Evolutionary conservation across 2,113 vertebrate genomes (phyloP).

Genomic region (Amia ocellicauda): DNA sequence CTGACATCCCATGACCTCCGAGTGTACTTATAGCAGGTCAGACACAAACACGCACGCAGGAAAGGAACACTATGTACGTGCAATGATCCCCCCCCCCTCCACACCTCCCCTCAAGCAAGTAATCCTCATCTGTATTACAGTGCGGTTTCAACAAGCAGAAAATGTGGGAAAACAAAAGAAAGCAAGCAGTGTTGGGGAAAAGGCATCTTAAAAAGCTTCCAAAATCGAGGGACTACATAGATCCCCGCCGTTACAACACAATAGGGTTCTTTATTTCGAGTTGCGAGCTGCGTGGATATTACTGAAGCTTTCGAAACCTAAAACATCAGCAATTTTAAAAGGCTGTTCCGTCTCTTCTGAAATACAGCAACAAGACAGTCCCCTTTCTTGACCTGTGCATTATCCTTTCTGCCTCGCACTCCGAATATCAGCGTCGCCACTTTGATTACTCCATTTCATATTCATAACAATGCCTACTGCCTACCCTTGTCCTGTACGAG

Average conservation of each 20-base stretch:
- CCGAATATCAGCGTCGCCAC: too few relatives aligned
- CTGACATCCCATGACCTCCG: not conserved
- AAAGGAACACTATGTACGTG: not conserved
- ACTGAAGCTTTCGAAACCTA: constrained; percentile 11
- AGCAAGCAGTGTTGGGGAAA: too few relatives aligned
- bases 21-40: constrained; percentile 2
- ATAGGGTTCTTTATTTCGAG: constrained; percentile 2
- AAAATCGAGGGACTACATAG: too few relatives aligned
- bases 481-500: too few relatives aligned
- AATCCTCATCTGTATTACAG: too few relatives aligned
- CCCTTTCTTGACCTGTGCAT: not conserved
- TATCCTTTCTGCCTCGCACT: too few relatives aligned
- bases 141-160: too few relatives aligned
- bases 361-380: constrained; percentile 4
- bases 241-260: not conserved
- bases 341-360: not conserved
- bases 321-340: not conserved
- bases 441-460: too few relatives aligned
- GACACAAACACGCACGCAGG: not conserved
- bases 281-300: not conserved
- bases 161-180: too few relatives aligned
- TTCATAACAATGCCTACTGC: too few relatives aligned
- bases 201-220: too few relatives aligned
- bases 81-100: not conserved
- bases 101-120: not conserved